Base-by-base conservation (phyloP, 1,140 invertebrate genomes). In the Drosophila kurseongensis region DNA sequence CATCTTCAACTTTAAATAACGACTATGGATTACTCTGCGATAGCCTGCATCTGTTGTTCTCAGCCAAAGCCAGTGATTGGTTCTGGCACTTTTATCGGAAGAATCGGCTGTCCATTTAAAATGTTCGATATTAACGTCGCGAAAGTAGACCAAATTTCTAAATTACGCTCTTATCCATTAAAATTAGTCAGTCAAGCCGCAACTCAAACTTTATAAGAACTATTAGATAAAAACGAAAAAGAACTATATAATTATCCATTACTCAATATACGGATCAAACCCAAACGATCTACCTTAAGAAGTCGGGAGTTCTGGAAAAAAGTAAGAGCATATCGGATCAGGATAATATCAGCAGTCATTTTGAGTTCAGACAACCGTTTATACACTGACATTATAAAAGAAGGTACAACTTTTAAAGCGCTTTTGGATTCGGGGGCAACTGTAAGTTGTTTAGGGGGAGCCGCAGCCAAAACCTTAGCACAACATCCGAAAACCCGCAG, bases 351-450 rank as follows among this genome's bases (percentile, higher is more conserved):
- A 48, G 40, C 57, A n/a, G 32, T 59, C 12, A 47, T 59, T 45
- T 35, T 59, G 5, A 59, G 32, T n/a, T 45, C 32, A 8, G 57
- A 59, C 16, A 59, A 48, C 35, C 40, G 57, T 27, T 47, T 48
- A 18, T 59, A 59, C 35, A 59, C 57, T 29, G 40, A 48, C 14
- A 48, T 59, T 45, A 27, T 12, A 13, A 36, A 48, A 18, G 27
- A 48, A 59, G 41, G 41, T 23, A 47, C 45, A 47, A 27, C 45
- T 23, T 47, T 47, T 47, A 47, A 47, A 47, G 45, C 45, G 5
- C 45, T 23, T 27, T 47, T 47, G 3, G 55, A 67, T 51, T 67
- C 65, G 1, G 65, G 63, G 16, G 55, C 65, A 6, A 67, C 54
- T 7, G 48, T 59, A 32, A 59, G 65, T 36, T 67, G 18, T 55